Evolutionary conservation across 2,797 vertebrate species (phyloP).

Genomic region (Pipistrellus pygmaeus): DNA sequence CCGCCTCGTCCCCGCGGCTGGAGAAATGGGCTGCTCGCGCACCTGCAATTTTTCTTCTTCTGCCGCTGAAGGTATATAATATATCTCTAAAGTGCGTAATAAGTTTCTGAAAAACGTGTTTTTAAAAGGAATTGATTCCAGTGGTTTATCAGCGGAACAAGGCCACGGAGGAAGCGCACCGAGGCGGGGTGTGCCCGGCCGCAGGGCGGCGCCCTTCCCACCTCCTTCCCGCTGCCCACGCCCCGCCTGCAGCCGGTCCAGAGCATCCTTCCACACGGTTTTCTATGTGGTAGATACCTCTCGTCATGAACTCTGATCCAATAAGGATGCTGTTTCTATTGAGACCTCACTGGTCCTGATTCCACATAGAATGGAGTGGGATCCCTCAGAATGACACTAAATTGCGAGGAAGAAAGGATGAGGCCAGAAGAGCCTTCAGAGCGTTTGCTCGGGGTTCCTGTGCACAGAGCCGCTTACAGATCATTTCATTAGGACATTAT

Average conservation of each 20-base stretch:
- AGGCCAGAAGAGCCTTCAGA: constrained; percentile 86
- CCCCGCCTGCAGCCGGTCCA: constrained; percentile 83
- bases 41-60: constrained; percentile 94
- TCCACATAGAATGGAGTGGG: constrained; percentile 88
- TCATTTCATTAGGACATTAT: constrained; percentile 89
- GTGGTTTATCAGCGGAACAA: constrained; percentile 92
- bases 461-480: constrained; percentile 89
- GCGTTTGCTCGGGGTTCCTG: constrained; percentile 86
- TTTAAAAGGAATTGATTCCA: constrained; percentile 97
- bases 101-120: constrained; percentile 94
- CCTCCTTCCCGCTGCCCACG: too few species aligned
- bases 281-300: constrained; percentile 86
- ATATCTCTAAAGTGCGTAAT: constrained; percentile 96
- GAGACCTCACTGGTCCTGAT: constrained; percentile 89
- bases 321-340: constrained; percentile 89
- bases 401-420: constrained; percentile 89
- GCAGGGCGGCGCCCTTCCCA: constrained; percentile 73
- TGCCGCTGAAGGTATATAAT: constrained; percentile 95
- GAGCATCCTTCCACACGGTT: constrained; percentile 86
- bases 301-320: constrained; percentile 89
- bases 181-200: constrained; percentile 85
- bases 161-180: constrained; percentile 87
- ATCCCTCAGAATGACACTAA: constrained; percentile 90
- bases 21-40: constrained; percentile 95
- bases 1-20: constrained; percentile 91